Evolutionary conservation across 1,140 invertebrate genomes (phyloP).

Genomic region (Laodelphax striatellus): DNA sequence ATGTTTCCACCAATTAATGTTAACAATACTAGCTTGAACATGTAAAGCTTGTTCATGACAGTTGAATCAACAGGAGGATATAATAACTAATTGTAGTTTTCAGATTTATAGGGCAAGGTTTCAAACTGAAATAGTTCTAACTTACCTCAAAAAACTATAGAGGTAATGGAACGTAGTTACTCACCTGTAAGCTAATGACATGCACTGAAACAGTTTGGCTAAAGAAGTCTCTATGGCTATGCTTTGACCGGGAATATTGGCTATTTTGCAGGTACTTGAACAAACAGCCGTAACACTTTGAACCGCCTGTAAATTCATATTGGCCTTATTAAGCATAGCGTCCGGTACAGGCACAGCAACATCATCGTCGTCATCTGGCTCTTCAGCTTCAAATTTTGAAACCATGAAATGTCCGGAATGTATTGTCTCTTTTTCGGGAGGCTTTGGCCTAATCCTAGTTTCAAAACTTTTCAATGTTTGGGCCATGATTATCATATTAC

Average conservation of each 20-base stretch:
- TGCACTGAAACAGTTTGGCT: constrained; percentile 90
- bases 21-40: no score
- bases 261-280: background rate
- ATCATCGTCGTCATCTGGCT: constrained; percentile 77
- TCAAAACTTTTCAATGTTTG: constrained; percentile 16
- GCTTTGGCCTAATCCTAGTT: constrained; percentile 10
- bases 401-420: constrained; percentile 99
- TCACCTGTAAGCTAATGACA: constrained; percentile 94
- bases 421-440: constrained; percentile 55
- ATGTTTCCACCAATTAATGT: no score
- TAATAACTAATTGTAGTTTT: no score
- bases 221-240: constrained; percentile 86
- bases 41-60: no score
- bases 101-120: no score
- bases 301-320: constrained; percentile 23
- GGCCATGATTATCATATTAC: constrained; percentile 20
- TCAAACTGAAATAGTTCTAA: no score
- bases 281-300: constrained; percentile 6
- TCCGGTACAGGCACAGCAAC: constrained; percentile 65
- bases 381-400: constrained; percentile 87
- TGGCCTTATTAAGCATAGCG: constrained; percentile 19
- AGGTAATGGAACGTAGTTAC: constrained; percentile 18
- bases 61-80: no score
- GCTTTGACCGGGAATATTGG: constrained; percentile 35
- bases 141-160: no score